phyloP scores from a whole-genome alignment of 1,140 invertebrate species.

The Plectrocnemia conspersa region DNA sequence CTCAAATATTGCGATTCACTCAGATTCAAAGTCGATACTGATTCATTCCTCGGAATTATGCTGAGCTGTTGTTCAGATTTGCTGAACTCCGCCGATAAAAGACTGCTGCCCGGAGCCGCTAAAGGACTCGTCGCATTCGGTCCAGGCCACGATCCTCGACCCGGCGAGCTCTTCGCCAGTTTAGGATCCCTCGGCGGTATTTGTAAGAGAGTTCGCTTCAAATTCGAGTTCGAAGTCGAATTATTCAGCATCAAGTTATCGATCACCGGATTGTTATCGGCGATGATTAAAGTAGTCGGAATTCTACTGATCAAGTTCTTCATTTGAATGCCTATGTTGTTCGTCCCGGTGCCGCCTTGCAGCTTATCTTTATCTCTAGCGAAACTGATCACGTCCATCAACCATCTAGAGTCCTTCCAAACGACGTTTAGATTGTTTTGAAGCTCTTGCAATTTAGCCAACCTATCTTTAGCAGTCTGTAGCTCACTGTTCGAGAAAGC shows the following conservation, averaged over 20 bases:
- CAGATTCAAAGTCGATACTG: slow-evolving; percentile 47
- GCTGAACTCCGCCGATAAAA: slow-evolving; percentile 68
- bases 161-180: slow-evolving; percentile 68
- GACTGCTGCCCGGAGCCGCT: slow-evolving; percentile 45
- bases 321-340: slow-evolving; percentile 41
- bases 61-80: slow-evolving; percentile 78
- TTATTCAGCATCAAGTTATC: slow-evolving; percentile 29
- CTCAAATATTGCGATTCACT: slow-evolving; percentile 52
- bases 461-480: slow-evolving; percentile 75
- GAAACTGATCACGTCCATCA: slow-evolving; percentile 90
- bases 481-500: slow-evolving; percentile 89
- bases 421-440: slow-evolving; percentile 75
- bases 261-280: slow-evolving; percentile 27
- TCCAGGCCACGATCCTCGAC: slow-evolving; percentile 77
- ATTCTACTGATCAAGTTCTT: slow-evolving; percentile 34
- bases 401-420: slow-evolving; percentile 92
- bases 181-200: slow-evolving; percentile 67
- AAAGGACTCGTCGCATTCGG: slow-evolving; percentile 55
- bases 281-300: slow-evolving; percentile 27
- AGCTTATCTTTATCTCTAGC: slow-evolving; percentile 73
- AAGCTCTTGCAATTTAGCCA: slow-evolving; percentile 75
- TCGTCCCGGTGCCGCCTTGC: slow-evolving; percentile 44
- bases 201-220: slow-evolving; percentile 54
- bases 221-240: slow-evolving; percentile 25
- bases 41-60: slow-evolving; percentile 48